phyloP scores from a whole-genome alignment of 2,113 vertebrate genomes.

The Melanostigma gelatinosum region DNA sequence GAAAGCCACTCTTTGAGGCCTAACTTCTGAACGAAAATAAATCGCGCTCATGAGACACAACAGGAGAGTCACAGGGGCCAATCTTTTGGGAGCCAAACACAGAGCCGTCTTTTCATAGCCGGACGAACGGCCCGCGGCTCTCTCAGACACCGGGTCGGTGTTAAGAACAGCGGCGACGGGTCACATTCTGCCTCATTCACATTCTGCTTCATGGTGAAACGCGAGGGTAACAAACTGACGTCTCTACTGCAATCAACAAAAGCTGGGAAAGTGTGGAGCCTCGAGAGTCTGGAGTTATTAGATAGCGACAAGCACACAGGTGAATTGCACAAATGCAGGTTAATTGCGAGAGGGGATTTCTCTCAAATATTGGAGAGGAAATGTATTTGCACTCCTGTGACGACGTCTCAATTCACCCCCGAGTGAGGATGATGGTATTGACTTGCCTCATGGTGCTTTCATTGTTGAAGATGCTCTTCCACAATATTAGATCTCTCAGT shows the following conservation, averaged over 20 bases:
- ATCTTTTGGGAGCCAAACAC: constrained; percentile 52
- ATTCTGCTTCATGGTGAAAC: constrained; percentile 6
- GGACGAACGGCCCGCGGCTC: constrained; percentile 54
- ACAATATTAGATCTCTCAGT: constrained; percentile 81
- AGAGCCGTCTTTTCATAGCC: constrained; percentile 74
- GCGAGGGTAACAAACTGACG: constrained; percentile 21
- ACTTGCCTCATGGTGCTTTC: constrained; percentile 55
- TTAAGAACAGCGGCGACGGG: constrained; percentile 58
- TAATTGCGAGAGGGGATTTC: constrained; percentile 69
- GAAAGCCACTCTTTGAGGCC: constrained; percentile 60
- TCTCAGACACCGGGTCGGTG: constrained; percentile 57
- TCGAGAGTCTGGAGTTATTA: constrained; percentile 56
- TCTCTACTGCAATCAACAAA: constrained; percentile 6
- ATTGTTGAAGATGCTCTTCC: constrained; percentile 80
- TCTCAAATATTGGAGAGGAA: constrained; percentile 61
- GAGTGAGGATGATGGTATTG: constrained; percentile 27
- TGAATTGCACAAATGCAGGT: constrained; percentile 70
- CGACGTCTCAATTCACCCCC: constrained; percentile 49
- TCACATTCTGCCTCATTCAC: constrained; percentile 67
- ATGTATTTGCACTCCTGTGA: constrained; percentile 65
- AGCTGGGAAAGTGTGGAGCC: constrained; percentile 4
- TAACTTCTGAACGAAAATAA: constrained; percentile 67
- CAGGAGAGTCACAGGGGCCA: constrained; percentile 72
- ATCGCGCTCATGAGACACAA: constrained; percentile 70
- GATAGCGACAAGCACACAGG: constrained; percentile 57